Evolutionary conservation across 1,140 invertebrate genomes (phyloP).

Genomic region (Phthorimaea operculella): DNA sequence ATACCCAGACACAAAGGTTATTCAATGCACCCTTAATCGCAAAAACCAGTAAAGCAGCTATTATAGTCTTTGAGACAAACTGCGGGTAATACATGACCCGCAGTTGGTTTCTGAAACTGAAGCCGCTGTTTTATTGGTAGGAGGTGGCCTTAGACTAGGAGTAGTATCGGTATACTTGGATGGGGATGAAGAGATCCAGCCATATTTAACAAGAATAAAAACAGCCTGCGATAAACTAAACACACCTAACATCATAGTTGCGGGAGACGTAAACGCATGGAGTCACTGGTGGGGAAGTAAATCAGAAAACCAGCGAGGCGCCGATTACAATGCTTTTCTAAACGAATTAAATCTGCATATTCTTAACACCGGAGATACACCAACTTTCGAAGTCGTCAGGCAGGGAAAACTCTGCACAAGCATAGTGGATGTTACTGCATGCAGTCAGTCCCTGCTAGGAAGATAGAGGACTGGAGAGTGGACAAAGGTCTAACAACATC

Average conservation of each 20-base stretch:
- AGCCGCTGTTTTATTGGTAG: too few species aligned
- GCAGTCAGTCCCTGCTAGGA: background rate
- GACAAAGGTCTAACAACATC: background rate
- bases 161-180: slow-evolving; percentile 28
- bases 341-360: slow-evolving; percentile 28
- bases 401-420: background rate
- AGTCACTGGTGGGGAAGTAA: slow-evolving; percentile 36
- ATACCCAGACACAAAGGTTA: too few species aligned
- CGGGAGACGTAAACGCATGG: slow-evolving; percentile 32
- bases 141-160: slow-evolving; percentile 13
- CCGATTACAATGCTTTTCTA: slow-evolving; percentile 15
- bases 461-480: slow-evolving; percentile 4
- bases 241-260: too few species aligned
- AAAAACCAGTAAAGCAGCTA: slow-evolving; percentile 24
- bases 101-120: too few species aligned
- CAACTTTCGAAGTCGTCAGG: slow-evolving; percentile 4
- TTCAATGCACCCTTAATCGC: slow-evolving; percentile 21
- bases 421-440: background rate
- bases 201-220: slow-evolving; percentile 7
- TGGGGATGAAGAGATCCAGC: slow-evolving; percentile 16
- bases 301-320: slow-evolving; percentile 12
- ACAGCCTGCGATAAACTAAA: slow-evolving; percentile 17
- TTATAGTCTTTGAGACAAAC: slow-evolving; percentile 16
- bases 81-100: slow-evolving; percentile 21
- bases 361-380: slow-evolving; percentile 17